phyloP scores from a whole-genome alignment of 1,140 invertebrate genomes.

The Cyclargus thomasi region DNA sequence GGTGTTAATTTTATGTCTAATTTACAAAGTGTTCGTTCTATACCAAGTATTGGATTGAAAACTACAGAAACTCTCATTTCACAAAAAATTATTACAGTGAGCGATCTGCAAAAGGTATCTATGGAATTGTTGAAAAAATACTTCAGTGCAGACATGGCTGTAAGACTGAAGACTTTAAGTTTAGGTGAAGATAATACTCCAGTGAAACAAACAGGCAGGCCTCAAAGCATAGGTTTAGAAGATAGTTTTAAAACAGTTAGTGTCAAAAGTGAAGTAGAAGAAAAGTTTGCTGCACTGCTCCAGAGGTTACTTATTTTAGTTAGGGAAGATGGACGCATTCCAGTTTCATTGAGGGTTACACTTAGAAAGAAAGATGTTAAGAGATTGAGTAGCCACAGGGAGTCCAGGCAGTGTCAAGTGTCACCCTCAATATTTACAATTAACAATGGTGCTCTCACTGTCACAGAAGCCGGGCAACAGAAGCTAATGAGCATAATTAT shows the following conservation, averaged over 20 bases:
- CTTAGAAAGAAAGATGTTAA: conserved; percentile 80
- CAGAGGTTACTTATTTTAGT: conserved; percentile 82
- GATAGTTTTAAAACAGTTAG: conserved; percentile 83
- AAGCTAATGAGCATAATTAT: conserved; percentile 83
- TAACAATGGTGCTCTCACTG: conserved; percentile 70
- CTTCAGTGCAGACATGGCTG: conserved; percentile 81
- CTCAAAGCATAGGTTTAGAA: conserved; percentile 83
- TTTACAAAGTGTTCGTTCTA: conserved; percentile 76
- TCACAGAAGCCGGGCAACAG: conserved; percentile 76
- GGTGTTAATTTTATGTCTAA: conserved; percentile 79
- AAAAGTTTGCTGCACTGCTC: conserved; percentile 80
- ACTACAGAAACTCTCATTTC: conserved; percentile 78
- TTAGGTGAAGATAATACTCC: conserved; percentile 81
- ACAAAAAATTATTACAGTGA: conserved; percentile 79
- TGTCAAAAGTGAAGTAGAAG: conserved; percentile 81
- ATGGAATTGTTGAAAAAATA: conserved; percentile 76
- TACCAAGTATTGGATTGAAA: conserved; percentile 84
- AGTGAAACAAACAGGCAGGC: conserved; percentile 82
- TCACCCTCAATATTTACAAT: conserved; percentile 79
- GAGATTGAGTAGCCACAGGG: conserved; percentile 77
- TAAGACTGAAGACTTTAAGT: conserved; percentile 80
- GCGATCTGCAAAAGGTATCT: conserved; percentile 79
- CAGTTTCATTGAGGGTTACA: conserved; percentile 82
- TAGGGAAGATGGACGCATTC: conserved; percentile 84
- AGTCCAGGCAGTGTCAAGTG: conserved; percentile 83